These are phyloP conservation scores for Caiman crocodilus DNA, from an alignment of 2,797 vertebrate genomes.

Conservation along the genomic window DNA sequence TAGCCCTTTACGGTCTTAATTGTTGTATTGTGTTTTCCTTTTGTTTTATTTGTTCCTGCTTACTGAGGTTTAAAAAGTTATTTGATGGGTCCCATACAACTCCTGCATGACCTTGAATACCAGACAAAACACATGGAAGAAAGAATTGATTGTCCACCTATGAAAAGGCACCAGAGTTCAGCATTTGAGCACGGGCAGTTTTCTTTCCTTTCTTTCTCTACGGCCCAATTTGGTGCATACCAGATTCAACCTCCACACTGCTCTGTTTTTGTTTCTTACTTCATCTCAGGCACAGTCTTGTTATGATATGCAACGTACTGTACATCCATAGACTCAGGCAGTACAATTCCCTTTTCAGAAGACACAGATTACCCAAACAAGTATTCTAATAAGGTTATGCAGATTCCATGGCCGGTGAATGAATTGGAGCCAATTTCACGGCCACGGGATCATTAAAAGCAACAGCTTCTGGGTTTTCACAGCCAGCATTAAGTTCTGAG, in stretches of 20 bases:
- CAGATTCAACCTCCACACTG: fast-evolving
- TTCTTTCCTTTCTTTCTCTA: neutral
- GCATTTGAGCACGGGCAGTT: neutral
- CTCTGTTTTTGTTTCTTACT: neutral
- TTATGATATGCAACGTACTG: fast-evolving
- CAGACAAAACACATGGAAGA: neutral
- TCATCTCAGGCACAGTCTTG: neutral
- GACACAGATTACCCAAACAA: neutral
- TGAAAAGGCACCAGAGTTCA: neutral
- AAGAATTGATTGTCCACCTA: neutral
- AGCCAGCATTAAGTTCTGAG: neutral
- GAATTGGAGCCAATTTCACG: neutral
- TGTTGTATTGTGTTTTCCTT: neutral
- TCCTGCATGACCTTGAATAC: neutral
- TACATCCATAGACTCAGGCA: neutral
- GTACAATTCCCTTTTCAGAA: neutral
- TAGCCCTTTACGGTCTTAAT: neutral
- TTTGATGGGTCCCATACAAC: neutral
- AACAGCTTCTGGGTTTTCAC: neutral
- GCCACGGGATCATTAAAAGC: neutral
- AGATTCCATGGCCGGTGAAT: neutral
- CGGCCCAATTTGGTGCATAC: neutral
- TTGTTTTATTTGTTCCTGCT: neutral
- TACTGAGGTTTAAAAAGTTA: neutral
- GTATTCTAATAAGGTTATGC: neutral